These are phyloP conservation scores for Tangara arthus DNA, from an alignment of 2,797 vertebrate genomes.

Conservation along the genomic window DNA sequence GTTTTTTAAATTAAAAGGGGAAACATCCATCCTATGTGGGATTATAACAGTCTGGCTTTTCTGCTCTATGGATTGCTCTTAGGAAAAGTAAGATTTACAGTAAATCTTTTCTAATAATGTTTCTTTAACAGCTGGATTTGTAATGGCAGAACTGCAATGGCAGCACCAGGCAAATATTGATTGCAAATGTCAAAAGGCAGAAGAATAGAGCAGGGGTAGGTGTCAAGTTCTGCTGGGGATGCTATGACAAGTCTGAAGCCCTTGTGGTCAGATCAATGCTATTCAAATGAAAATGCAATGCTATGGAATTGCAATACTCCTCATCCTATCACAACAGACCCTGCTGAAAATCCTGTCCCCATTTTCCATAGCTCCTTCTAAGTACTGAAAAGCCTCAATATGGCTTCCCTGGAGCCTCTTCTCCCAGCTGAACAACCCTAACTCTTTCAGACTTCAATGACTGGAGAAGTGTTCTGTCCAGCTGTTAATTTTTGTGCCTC, in stretches of 20 bases:
- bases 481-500: not conserved
- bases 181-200: not conserved
- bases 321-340: no score
- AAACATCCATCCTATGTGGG: not conserved
- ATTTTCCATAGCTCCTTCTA: not conserved
- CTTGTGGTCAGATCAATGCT: not conserved
- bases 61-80: not conserved
- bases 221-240: not conserved
- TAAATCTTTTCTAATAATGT: not conserved
- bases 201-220: not conserved
- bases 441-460: not conserved
- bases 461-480: not conserved
- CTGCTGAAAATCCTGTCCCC: not conserved
- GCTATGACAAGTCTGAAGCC: not conserved
- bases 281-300: not conserved
- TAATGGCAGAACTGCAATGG: not conserved
- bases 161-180: not conserved
- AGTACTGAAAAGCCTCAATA: not conserved
- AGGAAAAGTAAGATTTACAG: not conserved
- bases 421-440: accelerated
- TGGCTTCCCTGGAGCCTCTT: not conserved
- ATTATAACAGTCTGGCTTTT: not conserved
- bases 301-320: not conserved
- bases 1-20: not conserved
- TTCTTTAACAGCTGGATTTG: not conserved